phyloP scores from a whole-genome alignment of 2,797 vertebrate species.

The Pangasius krempfi region DNA sequence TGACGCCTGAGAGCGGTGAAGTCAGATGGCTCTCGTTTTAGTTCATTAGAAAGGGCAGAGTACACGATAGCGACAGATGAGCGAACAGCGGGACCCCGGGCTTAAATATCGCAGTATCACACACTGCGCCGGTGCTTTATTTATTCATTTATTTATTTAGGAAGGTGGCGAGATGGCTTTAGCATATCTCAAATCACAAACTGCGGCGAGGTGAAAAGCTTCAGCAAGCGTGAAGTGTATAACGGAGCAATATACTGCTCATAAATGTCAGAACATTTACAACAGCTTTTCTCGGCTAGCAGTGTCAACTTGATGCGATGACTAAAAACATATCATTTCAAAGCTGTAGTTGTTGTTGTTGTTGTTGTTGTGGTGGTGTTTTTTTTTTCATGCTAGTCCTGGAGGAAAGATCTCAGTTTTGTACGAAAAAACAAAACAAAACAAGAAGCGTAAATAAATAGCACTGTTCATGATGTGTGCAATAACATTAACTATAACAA shows the following conservation, averaged over 20 bases:
- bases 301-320: background rate
- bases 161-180: background rate
- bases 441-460: background rate
- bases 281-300: background rate
- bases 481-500: background rate
- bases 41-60: conserved; percentile 54
- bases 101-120: conserved; percentile 37
- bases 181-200: background rate
- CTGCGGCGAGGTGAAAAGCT: background rate
- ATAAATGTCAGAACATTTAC: background rate
- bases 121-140: conserved; percentile 25
- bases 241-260: background rate
- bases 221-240: background rate
- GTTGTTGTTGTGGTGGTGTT: background rate
- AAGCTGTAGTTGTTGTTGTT: background rate
- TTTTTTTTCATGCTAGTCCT: conserved; percentile 7
- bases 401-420: background rate
- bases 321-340: background rate
- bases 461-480: background rate
- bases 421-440: background rate
- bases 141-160: conserved; percentile 15
- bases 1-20: conserved; percentile 55
- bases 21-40: conserved; percentile 55
- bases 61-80: conserved; percentile 59
- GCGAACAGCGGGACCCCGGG: conserved; percentile 58